A percentile compares a stretch with the other conserved stretches of the same genome.
Conservation (phyloP, 2,797 vertebrate genomes). For the Pelobates cultripes region DNA sequence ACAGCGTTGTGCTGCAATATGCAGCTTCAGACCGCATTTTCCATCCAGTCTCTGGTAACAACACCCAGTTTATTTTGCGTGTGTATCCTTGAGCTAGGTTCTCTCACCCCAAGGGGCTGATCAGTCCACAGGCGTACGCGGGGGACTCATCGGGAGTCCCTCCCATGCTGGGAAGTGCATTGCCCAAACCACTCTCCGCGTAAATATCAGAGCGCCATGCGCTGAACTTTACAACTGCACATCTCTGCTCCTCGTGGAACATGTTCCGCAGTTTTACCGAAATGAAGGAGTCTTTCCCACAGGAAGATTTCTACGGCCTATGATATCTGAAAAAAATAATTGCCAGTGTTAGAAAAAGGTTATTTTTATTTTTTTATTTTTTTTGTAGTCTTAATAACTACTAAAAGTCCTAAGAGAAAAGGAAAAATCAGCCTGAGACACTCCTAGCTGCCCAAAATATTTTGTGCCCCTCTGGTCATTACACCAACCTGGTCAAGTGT, state of each 20-base stretch:
- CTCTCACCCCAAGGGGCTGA: conserved; percentile 57
- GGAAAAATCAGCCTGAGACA: too few species aligned
- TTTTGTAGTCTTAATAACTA: too few species aligned
- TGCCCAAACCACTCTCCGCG: conserved; percentile 57
- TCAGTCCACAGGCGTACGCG: conserved; percentile 56
- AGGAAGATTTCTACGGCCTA: conserved; percentile 96
- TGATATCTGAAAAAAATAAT: conserved; percentile 83
- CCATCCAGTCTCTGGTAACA: conserved; percentile 60
- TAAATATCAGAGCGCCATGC: conserved; percentile 61
- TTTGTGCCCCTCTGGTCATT: neutral
- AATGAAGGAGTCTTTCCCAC: conserved; percentile 91
- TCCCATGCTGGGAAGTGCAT: conserved; percentile 54
- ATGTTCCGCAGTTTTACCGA: conserved; percentile 77
- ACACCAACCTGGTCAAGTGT: conserved; percentile 91
- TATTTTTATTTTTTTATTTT: too few species aligned
- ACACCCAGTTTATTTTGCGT: conserved; percentile 55
- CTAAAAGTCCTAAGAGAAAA: too few species aligned
- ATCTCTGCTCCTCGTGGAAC: conserved; percentile 64
- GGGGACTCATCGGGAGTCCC: conserved; percentile 55
- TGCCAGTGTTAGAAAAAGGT: neutral
- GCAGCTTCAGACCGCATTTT: conserved; percentile 67
- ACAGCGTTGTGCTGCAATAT: conserved; percentile 68
- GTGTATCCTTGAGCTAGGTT: conserved; percentile 44
- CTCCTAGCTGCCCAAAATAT: too few species aligned
- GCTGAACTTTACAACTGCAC: conserved; percentile 69